Base-by-base conservation (phyloP, 2,113 vertebrate genomes). In the Rhizomys pruinosus region DNA sequence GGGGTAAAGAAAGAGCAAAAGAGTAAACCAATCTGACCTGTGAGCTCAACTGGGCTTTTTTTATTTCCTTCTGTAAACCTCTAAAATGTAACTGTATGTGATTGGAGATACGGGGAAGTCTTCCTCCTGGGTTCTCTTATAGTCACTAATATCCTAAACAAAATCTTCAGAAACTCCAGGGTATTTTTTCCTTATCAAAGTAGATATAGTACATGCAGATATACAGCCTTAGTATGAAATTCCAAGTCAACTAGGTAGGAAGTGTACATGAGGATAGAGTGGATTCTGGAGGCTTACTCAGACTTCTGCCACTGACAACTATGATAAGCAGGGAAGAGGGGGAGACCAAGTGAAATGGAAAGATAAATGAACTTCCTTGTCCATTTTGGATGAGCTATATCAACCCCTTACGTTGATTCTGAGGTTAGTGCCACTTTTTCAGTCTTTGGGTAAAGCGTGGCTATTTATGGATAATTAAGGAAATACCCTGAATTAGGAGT, bases 151-250 rank as follows among this genome's bases (percentile, higher is more conserved):
- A 39, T 61, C 23, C 66, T 42, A 87, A 61, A 71, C 34, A 13
- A 87, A 72, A 84, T 96, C 55, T 92, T 92, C 25, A 72, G 37
- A 25, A 80, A 86, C 37, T 92, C 15, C n/a, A n/a, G 87, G 42
- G 76, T 61, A 69, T 68, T 13, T 82, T 74, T 89, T 82, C 37
- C 37, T 66, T 90, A 86, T 89, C n/a, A 69, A 82, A 79, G n/a
- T 87, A 32, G 20, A 55, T 68, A 39, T 17, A 68, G 44, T 84
- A 27, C 42, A 52, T 25, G 34, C 16, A 29, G 42, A 27, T 32
- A 52, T 25, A n/a, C 16, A 29, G 42, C 63, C 10, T 34, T 87
- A 6, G 5, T 32, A 7, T 72, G 20, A 89, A 77, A 91, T 72
- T 86, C 37, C 66, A 66, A 74, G 13, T 52, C 17, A 89, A 20